phyloP scores from a whole-genome alignment of 1,140 invertebrate genomes.

The Drosophila funebris region DNA sequence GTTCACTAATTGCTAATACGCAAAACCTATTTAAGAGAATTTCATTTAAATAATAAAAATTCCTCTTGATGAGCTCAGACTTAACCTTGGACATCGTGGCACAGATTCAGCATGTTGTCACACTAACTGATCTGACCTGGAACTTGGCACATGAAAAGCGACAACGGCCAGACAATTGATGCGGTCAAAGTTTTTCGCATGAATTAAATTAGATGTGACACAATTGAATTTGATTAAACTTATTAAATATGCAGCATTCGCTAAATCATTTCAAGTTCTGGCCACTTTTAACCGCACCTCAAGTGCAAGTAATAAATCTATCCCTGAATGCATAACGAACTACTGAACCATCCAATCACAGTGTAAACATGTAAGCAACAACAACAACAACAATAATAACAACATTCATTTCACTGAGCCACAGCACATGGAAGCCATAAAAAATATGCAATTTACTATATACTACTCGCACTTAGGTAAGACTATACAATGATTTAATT shows the following conservation, averaged over 20 bases:
- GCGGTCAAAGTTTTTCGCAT: constrained; percentile 27
- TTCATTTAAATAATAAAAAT: not conserved
- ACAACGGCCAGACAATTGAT: not conserved
- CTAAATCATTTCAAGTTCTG: constrained; percentile 31
- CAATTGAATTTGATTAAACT: constrained; percentile 50
- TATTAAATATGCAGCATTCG: constrained; percentile 19
- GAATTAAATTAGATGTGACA: constrained; percentile 27
- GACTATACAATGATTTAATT: constrained; percentile 53
- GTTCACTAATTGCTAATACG: not conserved
- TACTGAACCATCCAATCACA: constrained; percentile 15
- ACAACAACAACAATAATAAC: constrained; percentile 19
- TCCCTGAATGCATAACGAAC: constrained; percentile 5
- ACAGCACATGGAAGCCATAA: constrained; percentile 61
- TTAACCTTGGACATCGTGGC: constrained; percentile 21
- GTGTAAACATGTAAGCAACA: constrained; percentile 3
- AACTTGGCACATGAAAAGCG: constrained; percentile 24
- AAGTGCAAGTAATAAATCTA: constrained; percentile 46
- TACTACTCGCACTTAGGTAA: constrained; percentile 2
- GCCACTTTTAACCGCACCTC: constrained; percentile 41
- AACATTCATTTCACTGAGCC: constrained; percentile 19
- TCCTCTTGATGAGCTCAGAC: constrained; percentile 4
- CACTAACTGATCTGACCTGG: constrained; percentile 20
- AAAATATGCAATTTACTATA: constrained; percentile 50
- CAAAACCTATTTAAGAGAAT: constrained; percentile 1
- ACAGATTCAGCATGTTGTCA: not conserved